Percentiles rank a stretch among this genome's conserved stretches.
Evolutionary conservation across 2,797 vertebrate species (phyloP).

Genomic region (Microchirus variegatus): DNA sequence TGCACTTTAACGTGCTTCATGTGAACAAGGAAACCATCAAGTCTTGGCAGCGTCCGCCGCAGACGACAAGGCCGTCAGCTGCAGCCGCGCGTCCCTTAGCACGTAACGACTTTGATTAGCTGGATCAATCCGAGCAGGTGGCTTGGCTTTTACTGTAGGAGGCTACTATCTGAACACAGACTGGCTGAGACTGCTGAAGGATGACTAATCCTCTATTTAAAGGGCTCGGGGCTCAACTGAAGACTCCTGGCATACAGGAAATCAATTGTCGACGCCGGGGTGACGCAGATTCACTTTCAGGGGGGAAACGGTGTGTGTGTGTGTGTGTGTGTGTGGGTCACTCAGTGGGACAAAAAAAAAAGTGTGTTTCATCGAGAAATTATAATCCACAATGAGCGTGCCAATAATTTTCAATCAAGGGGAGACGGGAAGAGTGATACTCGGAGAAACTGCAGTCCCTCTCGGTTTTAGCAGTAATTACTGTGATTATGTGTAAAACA

Average conservation of each 20-base stretch:
- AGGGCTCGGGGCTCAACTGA: constrained; percentile 49
- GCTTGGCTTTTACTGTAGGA: constrained; percentile 44
- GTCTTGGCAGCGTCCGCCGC: constrained; percentile 8
- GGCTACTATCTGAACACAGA: constrained; percentile 41
- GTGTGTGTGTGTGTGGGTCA: constrained; percentile 45
- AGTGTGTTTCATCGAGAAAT: constrained; percentile 12
- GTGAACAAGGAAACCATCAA: constrained; percentile 17
- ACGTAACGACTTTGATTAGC: constrained; percentile 28
- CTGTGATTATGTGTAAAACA: constrained; percentile 51
- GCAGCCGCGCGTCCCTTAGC: constrained; percentile 17
- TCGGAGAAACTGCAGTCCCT: constrained; percentile 17
- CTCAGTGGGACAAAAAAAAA: constrained; percentile 24
- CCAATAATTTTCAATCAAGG: constrained; percentile 2
- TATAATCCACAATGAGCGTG: not conserved
- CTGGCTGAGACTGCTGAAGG: constrained; percentile 45
- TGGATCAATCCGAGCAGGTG: constrained; percentile 46
- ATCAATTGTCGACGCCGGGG: constrained; percentile 45
- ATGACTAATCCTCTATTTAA: constrained; percentile 72
- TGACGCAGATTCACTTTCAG: constrained; percentile 48
- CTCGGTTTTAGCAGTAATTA: constrained; percentile 33
- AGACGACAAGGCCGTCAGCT: constrained; percentile 34
- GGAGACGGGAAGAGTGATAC: constrained; percentile 5
- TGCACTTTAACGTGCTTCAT: constrained; percentile 24
- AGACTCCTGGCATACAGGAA: constrained; percentile 41
- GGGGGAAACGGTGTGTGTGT: too few species aligned